Evolutionary conservation across 2,888 invertebrate genomes (phyloP).

Genomic region (Ligdia adustata): DNA sequence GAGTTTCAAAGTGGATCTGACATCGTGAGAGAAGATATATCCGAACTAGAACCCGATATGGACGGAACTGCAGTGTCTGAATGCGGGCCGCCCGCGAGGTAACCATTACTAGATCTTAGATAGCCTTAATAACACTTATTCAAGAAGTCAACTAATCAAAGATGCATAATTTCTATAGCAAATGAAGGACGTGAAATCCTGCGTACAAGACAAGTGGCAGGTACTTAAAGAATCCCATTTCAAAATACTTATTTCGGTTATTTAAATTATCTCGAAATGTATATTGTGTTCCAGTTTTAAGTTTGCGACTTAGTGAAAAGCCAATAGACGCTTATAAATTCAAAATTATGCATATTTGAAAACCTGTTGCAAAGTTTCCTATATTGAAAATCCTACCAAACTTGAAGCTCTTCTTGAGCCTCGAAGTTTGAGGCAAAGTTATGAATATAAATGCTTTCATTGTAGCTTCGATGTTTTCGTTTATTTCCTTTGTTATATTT

Average conservation of each 20-base stretch:
- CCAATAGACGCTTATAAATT: neutral
- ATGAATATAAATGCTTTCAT: conserved; percentile 70
- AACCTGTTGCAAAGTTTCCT: neutral
- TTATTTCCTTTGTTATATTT: conserved; percentile 14
- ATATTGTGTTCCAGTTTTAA: too few relatives aligned
- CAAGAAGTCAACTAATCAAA: too few relatives aligned
- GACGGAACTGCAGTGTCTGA: conserved; percentile 68
- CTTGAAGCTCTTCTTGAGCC: neutral
- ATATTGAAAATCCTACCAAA: conserved; percentile 3
- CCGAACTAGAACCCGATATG: conserved; percentile 81
- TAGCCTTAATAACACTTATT: too few relatives aligned
- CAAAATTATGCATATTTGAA: conserved; percentile 7
- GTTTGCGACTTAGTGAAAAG: too few relatives aligned
- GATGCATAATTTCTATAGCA: too few relatives aligned
- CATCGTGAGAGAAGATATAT: conserved; percentile 84
- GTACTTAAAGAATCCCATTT: too few relatives aligned
- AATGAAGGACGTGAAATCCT: too few relatives aligned
- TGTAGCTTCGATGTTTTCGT: conserved; percentile 64
- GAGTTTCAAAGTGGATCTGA: conserved; percentile 80
- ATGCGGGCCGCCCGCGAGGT: conserved; percentile 89
- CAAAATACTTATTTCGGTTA: too few relatives aligned
- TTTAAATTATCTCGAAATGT: too few relatives aligned
- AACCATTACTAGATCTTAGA: conserved; percentile 41
- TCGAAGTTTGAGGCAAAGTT: conserved; percentile 31
- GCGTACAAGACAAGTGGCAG: too few relatives aligned